A percentile compares a stretch with the other conserved stretches of the same genome.
Evolutionary conservation across 2,888 invertebrate species (phyloP).

Genomic region (Leptopilina syphax): DNA sequence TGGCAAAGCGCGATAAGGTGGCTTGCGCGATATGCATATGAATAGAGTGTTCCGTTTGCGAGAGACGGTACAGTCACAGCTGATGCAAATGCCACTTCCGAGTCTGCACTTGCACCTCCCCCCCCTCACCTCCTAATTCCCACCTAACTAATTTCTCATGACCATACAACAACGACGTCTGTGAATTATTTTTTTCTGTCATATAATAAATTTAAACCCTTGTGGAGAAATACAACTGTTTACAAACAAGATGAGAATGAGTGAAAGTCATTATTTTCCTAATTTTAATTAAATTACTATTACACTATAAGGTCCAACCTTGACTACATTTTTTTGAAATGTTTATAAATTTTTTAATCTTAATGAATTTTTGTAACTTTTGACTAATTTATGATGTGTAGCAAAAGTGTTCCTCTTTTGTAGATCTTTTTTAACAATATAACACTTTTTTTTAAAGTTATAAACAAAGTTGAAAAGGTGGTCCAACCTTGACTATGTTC

Average conservation of each 20-base stretch:
- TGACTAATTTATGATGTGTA: no score
- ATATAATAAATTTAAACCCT: background rate
- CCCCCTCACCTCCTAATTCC: background rate
- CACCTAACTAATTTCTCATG: conserved; percentile 22
- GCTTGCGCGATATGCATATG: conserved; percentile 70
- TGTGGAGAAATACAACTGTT: background rate
- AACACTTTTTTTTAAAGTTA: no score
- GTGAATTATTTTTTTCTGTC: background rate
- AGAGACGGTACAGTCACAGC: conserved; percentile 57
- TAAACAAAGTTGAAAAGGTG: no score
- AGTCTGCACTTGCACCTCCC: conserved; percentile 44
- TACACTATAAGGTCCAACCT: no score
- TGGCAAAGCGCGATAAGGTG: conserved; percentile 70
- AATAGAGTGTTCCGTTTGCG: conserved; percentile 68
- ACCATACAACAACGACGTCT: background rate
- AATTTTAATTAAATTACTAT: no score
- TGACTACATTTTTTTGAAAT: no score
- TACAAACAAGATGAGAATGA: background rate
- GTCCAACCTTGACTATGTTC: no score
- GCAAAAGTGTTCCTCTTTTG: no score
- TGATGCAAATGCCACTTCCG: conserved; percentile 65
- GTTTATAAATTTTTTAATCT: no score
- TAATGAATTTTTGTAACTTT: no score
- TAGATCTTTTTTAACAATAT: no score
- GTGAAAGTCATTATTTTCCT: no score